Base-by-base conservation (phyloP, 2,888 invertebrate genomes). In the Xestia sexstrigata region DNA sequence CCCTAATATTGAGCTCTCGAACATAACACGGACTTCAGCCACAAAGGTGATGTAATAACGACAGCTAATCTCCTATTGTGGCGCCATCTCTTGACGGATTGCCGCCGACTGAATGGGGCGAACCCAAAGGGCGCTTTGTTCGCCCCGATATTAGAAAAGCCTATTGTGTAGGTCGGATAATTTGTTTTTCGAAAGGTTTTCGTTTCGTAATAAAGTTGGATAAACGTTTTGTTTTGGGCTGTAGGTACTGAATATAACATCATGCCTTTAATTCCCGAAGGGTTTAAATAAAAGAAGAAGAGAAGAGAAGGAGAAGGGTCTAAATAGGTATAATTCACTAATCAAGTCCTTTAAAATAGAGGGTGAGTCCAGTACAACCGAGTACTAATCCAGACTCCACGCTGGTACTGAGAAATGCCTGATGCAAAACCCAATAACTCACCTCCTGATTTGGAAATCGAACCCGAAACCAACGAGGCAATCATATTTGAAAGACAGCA, bases 51-150 rank as follows among this genome's bases (percentile, higher is more conserved):
- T 92, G 96, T 96, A 96, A 96, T 96, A 96, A 94, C 95, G 90
- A 89, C 92, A 92, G 94, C 95, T 96, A 95, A 96, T 96, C 95
- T 96, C 91, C 92, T 83, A 96, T 96, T 96, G 96, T 96, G 90
- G 94, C 95, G 95, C 94, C 96, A 96, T 95, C 96, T 96, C 92
- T 95, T 96, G 96, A 95, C 96, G 92, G 95, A 96, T 96, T 95
- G 95, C 93, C 92, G 89, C 84, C 93, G 90, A 93, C 79, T 95
- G 93, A 96, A 95, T 95, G 88, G 95, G 95, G 95, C 94, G 95
- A 95, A 89, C 92, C 91, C 86, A 92, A 94, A 94, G 88, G 94
- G 93, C 92, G 94, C 94, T 95, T 96, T 96, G 96, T 96, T 92
- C 92, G 90, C 73, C 81, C 82, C 88, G 88, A 92, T 95, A 95